Conservation (phyloP, 2,888 invertebrate species). For the Diploptera punctata region DNA sequence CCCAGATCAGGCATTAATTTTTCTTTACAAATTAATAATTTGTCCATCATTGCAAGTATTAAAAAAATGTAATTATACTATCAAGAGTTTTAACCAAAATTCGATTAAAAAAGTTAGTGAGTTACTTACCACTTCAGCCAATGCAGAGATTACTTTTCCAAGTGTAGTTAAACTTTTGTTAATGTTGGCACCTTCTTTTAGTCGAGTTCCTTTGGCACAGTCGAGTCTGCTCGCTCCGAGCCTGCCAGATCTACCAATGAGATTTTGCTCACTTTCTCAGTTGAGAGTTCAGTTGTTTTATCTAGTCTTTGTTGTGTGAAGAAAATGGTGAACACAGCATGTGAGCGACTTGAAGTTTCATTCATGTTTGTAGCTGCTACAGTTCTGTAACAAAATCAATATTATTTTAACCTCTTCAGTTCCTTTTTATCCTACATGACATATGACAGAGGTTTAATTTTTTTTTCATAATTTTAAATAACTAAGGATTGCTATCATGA, state of each 20-base stretch:
- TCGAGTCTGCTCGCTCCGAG: slow-evolving; percentile 97
- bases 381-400: slow-evolving; percentile 73
- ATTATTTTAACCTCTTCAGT: too few species aligned
- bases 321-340: slow-evolving; percentile 99
- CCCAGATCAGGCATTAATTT: too few species aligned
- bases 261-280: slow-evolving; percentile 97
- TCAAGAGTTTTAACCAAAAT: too few species aligned
- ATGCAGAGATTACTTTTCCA: slow-evolving; percentile 98
- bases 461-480: too few species aligned
- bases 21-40: too few species aligned
- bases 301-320: slow-evolving; percentile 96
- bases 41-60: too few species aligned
- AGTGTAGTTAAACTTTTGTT: slow-evolving; percentile 98
- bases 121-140: slow-evolving; percentile 91
- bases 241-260: slow-evolving; percentile 98
- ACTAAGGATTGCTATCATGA: too few species aligned
- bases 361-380: slow-evolving; percentile 99
- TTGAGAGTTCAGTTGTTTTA: slow-evolving; percentile 82
- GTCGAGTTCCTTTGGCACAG: slow-evolving; percentile 95
- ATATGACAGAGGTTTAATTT: too few species aligned
- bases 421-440: too few species aligned
- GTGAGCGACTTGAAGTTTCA: slow-evolving; percentile 98
- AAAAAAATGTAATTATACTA: too few species aligned
- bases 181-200: slow-evolving; percentile 99
- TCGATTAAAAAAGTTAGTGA: too few species aligned